phyloP scores from a whole-genome alignment of 2,888 invertebrate species.

The Ormyrus nitidulus region DNA sequence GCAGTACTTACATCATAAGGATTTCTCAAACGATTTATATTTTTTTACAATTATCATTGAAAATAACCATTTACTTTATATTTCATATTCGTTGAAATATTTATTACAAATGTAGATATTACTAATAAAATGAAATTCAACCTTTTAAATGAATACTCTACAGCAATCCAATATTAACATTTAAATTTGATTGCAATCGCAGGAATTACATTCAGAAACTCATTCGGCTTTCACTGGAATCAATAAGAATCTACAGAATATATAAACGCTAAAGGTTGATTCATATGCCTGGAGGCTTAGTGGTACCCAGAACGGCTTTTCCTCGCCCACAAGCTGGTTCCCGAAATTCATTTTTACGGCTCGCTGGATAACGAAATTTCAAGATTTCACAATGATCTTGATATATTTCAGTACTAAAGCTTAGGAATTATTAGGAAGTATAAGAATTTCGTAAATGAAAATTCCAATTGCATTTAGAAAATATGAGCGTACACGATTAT shows the following conservation, averaged over 20 bases:
- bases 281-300: constrained; percentile 27
- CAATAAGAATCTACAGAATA: constrained; percentile 11
- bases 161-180: neutral
- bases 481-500: too few species aligned
- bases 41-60: too few species aligned
- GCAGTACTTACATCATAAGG: too few species aligned
- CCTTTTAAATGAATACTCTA: too few species aligned
- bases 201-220: constrained; percentile 7
- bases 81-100: too few species aligned
- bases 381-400: neutral
- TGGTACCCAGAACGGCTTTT: neutral
- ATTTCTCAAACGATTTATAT: too few species aligned
- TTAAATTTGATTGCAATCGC: neutral
- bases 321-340: neutral
- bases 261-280: constrained; percentile 25
- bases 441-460: too few species aligned
- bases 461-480: too few species aligned
- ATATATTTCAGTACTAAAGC: neutral
- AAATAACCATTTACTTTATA: too few species aligned
- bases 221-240: neutral
- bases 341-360: constrained; percentile 32
- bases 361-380: constrained; percentile 14
- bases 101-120: too few species aligned
- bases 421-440: too few species aligned
- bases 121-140: too few species aligned